These are phyloP conservation scores for Siderastrea siderea DNA, from an alignment of 92 coral and sea anemone genomes.

Conservation along the genomic window DNA sequence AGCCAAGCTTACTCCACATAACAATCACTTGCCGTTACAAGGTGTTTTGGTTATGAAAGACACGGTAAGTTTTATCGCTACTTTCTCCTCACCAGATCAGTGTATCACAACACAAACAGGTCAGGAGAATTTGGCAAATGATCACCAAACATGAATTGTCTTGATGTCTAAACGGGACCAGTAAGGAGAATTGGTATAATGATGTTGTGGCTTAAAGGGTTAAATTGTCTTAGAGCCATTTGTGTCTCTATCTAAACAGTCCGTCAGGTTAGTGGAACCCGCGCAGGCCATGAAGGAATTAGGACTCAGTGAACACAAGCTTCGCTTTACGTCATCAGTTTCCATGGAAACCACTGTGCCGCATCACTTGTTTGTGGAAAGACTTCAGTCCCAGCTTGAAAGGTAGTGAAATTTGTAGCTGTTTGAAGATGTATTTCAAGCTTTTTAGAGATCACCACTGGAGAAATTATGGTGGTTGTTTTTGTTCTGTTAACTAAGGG, in stretches of 20 bases:
- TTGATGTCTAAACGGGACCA: no score
- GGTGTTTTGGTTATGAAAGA: conserved; percentile 97
- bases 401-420: conserved; percentile 46
- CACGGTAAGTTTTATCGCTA: conserved; percentile 64
- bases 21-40: conserved; percentile 90
- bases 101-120: no score
- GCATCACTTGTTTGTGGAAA: conserved; percentile 85
- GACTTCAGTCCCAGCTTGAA: conserved; percentile 84
- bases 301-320: conserved; percentile 93
- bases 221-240: neutral
- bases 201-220: no score
- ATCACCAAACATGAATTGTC: no score
- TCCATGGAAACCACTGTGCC: conserved; percentile 86
- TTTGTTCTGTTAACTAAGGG: no score
- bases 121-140: no score
- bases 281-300: conserved; percentile 93
- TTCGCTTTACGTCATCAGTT: conserved; percentile 96
- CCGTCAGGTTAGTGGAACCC: conserved; percentile 87
- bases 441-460: neutral
- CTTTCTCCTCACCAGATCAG: neutral
- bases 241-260: conserved; percentile 44
- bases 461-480: no score
- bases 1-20: conserved; percentile 85
- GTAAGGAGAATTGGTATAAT: no score
- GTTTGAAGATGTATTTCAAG: neutral